These are phyloP conservation scores for Drosophila yakuba DNA, from an alignment of 1,140 invertebrate species.

Conservation along the genomic window DNA sequence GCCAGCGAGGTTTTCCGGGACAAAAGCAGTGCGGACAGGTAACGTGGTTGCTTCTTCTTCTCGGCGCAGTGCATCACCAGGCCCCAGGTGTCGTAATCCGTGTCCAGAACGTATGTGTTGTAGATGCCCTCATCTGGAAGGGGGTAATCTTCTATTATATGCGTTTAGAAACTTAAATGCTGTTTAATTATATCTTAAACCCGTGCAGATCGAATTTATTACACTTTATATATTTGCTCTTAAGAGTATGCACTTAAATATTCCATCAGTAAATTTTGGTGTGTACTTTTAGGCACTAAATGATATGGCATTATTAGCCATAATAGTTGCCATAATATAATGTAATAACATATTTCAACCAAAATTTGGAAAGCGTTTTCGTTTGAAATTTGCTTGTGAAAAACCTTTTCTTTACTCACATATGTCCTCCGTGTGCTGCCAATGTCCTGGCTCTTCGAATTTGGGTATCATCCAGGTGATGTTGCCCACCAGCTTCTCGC, in stretches of 20 bases:
- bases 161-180: no score
- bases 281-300: no score
- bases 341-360: no score
- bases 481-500: slow-evolving; percentile 91
- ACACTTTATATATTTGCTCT: no score
- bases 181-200: not conserved
- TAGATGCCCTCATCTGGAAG: slow-evolving; percentile 93
- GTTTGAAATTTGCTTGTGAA: no score
- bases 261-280: no score
- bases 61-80: slow-evolving; percentile 94
- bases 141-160: no score
- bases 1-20: slow-evolving; percentile 88
- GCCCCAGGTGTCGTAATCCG: slow-evolving; percentile 92
- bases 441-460: slow-evolving; percentile 90
- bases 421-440: slow-evolving; percentile 92
- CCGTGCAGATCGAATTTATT: no score
- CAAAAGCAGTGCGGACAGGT: slow-evolving; percentile 93
- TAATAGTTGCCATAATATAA: no score
- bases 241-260: no score
- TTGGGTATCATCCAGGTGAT: slow-evolving; percentile 94
- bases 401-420: slow-evolving; percentile 87
- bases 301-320: no score
- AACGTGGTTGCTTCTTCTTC: slow-evolving; percentile 91
- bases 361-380: no score
- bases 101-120: slow-evolving; percentile 93